Conservation (phyloP, 92 coral and sea anemone genomes). For the Pocillopora grandis region DNA sequence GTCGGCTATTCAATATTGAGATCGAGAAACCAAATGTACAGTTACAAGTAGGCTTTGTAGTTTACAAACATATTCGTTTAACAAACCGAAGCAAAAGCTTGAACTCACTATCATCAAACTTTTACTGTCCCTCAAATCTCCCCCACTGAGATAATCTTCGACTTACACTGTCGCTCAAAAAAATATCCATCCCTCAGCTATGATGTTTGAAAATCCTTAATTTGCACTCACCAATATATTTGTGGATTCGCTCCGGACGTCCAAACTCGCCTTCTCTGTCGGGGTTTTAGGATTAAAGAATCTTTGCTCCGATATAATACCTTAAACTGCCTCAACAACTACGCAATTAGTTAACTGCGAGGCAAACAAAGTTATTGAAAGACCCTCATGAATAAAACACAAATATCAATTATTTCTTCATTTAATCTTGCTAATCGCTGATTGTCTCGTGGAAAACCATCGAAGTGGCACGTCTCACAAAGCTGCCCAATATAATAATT, state of each 20-base stretch:
- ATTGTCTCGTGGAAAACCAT: slow-evolving; percentile 9
- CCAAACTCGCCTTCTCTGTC: background rate
- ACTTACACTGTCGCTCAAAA: background rate
- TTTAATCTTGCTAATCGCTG: slow-evolving; percentile 27
- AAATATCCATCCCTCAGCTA: background rate
- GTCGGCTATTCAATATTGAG: too few species aligned
- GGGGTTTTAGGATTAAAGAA: slow-evolving; percentile 8
- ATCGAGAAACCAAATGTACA: too few species aligned
- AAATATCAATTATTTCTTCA: slow-evolving; percentile 25
- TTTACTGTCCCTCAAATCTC: background rate
- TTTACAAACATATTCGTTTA: too few species aligned
- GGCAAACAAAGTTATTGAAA: slow-evolving; percentile 26
- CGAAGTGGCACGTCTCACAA: background rate
- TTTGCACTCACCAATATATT: background rate
- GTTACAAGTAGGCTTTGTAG: too few species aligned
- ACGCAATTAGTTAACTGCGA: slow-evolving; percentile 17
- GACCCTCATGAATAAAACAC: slow-evolving; percentile 40
- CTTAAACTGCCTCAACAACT: background rate
- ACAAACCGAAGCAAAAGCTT: background rate
- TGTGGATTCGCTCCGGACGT: background rate
- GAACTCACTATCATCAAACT: background rate
- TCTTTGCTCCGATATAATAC: background rate
- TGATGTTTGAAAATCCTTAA: background rate
- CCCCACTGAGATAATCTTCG: slow-evolving; percentile 21
- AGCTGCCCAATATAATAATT: background rate